A percentile compares a stretch with the other conserved stretches of the same genome.
These are phyloP conservation scores for Nemapogon koenigi DNA, from an alignment of 2,888 invertebrate species.

Conservation along the genomic window DNA sequence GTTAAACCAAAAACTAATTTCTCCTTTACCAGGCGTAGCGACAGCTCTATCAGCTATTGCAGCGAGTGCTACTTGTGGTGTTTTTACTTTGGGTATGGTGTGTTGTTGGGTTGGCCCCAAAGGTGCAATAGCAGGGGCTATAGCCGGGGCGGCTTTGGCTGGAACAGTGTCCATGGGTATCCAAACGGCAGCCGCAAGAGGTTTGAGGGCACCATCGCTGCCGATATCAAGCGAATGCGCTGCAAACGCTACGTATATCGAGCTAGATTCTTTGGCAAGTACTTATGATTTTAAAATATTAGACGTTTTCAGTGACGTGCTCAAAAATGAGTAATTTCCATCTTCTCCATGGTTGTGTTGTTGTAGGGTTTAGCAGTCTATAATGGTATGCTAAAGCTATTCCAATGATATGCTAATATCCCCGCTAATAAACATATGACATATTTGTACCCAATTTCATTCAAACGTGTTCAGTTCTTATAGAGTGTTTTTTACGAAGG, in stretches of 20 bases:
- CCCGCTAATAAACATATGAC: too few relatives aligned
- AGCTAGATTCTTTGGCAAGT: slow-evolving; percentile 40
- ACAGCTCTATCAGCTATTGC: slow-evolving; percentile 84
- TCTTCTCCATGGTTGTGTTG: too few relatives aligned
- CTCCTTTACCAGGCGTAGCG: slow-evolving; percentile 55
- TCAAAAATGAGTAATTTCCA: too few relatives aligned
- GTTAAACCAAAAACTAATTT: not conserved
- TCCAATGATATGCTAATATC: too few relatives aligned
- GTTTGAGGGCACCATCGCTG: slow-evolving; percentile 57
- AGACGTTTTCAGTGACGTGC: not conserved
- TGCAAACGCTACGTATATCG: slow-evolving; percentile 27
- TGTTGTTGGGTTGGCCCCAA: slow-evolving; percentile 80
- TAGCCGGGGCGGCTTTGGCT: slow-evolving; percentile 67
- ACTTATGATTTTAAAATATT: not conserved
- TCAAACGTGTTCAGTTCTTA: too few relatives aligned
- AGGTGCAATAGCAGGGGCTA: slow-evolving; percentile 67
- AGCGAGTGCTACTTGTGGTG: slow-evolving; percentile 81
- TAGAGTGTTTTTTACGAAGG: too few relatives aligned
- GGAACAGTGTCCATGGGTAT: slow-evolving; percentile 72
- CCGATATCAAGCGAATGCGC: slow-evolving; percentile 29
- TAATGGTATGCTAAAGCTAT: too few relatives aligned
- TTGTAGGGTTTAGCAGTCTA: too few relatives aligned
- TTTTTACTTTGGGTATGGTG: slow-evolving; percentile 83
- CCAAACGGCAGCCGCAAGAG: slow-evolving; percentile 69
- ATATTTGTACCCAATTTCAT: too few relatives aligned